These are phyloP conservation scores for Hoplodrina ambigua DNA, from an alignment of 2,888 invertebrate species.

Conservation along the genomic window DNA sequence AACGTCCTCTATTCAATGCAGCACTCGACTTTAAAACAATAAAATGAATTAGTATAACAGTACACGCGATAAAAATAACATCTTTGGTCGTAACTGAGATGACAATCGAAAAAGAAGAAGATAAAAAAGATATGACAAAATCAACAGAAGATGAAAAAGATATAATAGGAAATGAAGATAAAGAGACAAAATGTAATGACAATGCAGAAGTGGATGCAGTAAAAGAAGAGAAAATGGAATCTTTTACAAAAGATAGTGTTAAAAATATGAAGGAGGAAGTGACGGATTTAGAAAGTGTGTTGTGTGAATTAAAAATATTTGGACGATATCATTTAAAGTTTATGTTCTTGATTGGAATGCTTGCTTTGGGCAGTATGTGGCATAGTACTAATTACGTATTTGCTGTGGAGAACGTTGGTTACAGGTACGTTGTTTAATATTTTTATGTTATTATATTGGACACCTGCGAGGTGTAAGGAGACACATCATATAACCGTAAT, in stretches of 20 bases:
- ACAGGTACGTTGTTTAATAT: conserved; percentile 44
- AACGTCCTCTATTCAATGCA: conserved; percentile 3
- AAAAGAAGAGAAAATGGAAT: conserved; percentile 2
- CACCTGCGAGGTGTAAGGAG: neutral
- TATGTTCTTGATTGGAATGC: conserved; percentile 48
- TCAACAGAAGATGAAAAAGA: neutral
- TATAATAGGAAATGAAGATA: neutral
- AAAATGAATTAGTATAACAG: conserved; percentile 22
- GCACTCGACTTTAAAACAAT: conserved; percentile 23
- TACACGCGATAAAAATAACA: conserved; percentile 30
- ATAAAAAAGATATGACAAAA: neutral
- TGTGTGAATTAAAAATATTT: conserved; percentile 55
- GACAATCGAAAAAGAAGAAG: conserved; percentile 10
- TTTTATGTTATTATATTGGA: neutral
- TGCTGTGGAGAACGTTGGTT: conserved; percentile 56
- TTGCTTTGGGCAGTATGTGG: conserved; percentile 39
- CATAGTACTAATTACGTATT: conserved; percentile 61
- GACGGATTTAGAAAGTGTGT: conserved; percentile 51
- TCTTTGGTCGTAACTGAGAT: conserved; percentile 10
- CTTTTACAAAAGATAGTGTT: neutral
- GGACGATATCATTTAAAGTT: conserved; percentile 60
- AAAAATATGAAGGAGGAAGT: conserved; percentile 2
- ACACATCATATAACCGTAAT: no score
- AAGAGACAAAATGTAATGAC: neutral
- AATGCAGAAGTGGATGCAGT: neutral